Percentiles rank a stretch among this genome's conserved stretches.
phyloP scores from a whole-genome alignment of 2,797 vertebrate genomes.

The Clangula hyemalis region DNA sequence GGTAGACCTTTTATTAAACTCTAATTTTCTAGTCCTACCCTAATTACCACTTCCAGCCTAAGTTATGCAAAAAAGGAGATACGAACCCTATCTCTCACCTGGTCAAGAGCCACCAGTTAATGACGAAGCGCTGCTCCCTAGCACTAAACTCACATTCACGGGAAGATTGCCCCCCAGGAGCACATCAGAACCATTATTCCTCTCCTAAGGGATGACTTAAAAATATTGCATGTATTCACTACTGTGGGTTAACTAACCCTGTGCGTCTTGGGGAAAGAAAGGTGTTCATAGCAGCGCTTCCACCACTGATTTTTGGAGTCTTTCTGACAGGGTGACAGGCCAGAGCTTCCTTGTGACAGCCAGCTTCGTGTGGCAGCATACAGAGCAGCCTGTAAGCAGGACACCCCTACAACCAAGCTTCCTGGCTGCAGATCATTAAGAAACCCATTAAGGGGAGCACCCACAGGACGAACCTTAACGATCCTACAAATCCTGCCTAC shows the following conservation, averaged over 20 bases:
- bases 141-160: fast-evolving
- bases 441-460: no score
- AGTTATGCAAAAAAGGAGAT: neutral
- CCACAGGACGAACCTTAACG: no score
- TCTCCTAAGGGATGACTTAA: neutral
- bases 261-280: fast-evolving
- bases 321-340: neutral
- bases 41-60: neutral
- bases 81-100: neutral
- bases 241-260: neutral
- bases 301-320: fast-evolving
- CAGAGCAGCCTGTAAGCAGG: fast-evolving
- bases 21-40: neutral
- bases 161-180: neutral
- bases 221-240: neutral
- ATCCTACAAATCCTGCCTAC: fast-evolving
- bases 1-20: neutral
- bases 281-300: fast-evolving
- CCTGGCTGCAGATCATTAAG: neutral
- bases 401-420: fast-evolving
- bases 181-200: neutral
- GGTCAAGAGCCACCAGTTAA: fast-evolving
- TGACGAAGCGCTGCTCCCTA: neutral
- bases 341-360: fast-evolving
- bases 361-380: neutral